Evolutionary conservation across 2,797 vertebrate species (phyloP), one percentile per base, ranked within the genome.

Genomic region (Myoxocephalus aenaeus): DNA sequence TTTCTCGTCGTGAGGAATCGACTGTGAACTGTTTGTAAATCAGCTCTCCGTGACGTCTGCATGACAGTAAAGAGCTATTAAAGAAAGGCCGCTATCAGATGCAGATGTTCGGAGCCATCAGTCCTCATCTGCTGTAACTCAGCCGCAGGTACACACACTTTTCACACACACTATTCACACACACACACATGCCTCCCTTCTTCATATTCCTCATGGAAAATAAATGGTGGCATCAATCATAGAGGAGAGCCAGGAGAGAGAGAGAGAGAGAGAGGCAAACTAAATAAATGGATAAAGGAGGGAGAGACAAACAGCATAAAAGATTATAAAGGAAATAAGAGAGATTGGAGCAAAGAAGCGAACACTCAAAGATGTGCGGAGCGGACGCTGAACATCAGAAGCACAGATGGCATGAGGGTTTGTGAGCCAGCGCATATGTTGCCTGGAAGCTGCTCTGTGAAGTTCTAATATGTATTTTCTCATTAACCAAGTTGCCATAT

Each of bases 161-260:
- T 56, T 61, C 62, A 61, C 46, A 48, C 46, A 48, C 57, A 5
- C 29, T n/a, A n/a, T 46, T 65, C 70, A 40, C 44, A 67, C 2
- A 18, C 25, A 20, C 11, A 29, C 68, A 65, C 9, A n/a, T n/a
- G n/a, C n/a, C n/a, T n/a, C n/a, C n/a, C 59, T 34, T 79, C 9
- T 82, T 87, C 74, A 87, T 90, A 87, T 90, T 77, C 72, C 48
- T 79, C 22, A 46, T 81, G 87, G 87, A 92, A 94, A 91, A 93
- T 92, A 76, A 90, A 92, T 91, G 68, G 81, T 75, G 18, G 32
- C 75, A 89, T 93, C 80, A 89, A 85, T 94, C 90, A 83, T 59
- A 15, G 14, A 51, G 56, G 11, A 71, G 75, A 86, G 78, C 62
- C 72, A 65, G 65, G 61, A n/a, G 27, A 72, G 51, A 64, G 70